Conservation (phyloP, 2,888 invertebrate species). For the Tetheella fluctuosa region DNA sequence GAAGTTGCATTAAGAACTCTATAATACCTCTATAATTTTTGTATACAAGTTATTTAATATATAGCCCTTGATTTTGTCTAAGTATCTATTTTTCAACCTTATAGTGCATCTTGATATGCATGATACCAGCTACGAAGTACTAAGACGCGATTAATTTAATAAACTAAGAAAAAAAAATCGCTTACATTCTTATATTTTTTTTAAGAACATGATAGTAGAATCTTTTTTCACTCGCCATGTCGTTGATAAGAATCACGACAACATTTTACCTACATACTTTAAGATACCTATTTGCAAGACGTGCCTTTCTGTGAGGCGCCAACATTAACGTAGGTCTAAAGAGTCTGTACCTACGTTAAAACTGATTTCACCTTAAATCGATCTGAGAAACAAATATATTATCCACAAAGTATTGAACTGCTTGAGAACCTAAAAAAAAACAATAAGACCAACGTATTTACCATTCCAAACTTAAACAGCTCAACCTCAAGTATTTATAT, state of each 20-base stretch:
- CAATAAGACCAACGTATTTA: background rate
- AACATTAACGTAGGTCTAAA: background rate
- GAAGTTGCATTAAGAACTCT: constrained; percentile 31
- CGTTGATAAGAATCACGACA: background rate
- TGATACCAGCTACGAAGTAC: background rate
- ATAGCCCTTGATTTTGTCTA: background rate
- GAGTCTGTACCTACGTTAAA: no score
- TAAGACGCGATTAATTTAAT: no score
- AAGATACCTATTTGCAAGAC: background rate
- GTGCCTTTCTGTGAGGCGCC: constrained; percentile 1
- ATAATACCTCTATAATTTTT: constrained; percentile 1
- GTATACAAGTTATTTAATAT: background rate
- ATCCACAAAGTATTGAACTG: background rate
- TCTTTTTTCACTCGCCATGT: no score
- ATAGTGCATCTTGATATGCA: background rate
- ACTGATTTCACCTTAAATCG: background rate
- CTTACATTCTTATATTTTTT: no score
- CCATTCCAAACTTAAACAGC: background rate
- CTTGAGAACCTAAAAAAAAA: background rate
- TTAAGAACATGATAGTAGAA: no score
- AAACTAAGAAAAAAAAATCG: no score
- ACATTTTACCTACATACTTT: background rate
- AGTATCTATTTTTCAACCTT: background rate
- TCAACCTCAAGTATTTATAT: background rate
- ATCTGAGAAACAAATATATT: background rate